These are phyloP conservation scores for Aporrectodea caliginosa DNA, from an alignment of 1,140 invertebrate species.

Conservation along the genomic window DNA sequence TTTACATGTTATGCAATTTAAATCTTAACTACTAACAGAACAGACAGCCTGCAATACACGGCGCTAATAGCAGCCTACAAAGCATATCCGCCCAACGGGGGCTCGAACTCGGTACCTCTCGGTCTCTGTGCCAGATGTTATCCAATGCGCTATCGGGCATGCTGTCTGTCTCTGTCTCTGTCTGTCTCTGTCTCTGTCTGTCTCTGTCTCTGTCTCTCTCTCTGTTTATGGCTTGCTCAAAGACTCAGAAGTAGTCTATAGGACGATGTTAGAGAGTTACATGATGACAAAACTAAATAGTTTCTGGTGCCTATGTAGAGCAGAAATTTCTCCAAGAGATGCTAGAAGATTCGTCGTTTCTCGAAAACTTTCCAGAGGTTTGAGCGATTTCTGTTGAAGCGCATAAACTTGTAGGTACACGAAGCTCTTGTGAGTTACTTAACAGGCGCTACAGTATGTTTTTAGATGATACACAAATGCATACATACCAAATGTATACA, in stretches of 20 bases:
- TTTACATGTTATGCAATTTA: too few relatives aligned
- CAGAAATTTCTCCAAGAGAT: neutral
- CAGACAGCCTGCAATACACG: too few relatives aligned
- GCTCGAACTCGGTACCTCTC: too few relatives aligned
- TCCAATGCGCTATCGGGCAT: too few relatives aligned
- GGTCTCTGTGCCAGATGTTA: too few relatives aligned
- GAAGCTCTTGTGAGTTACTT: too few relatives aligned
- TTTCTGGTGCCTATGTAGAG: neutral
- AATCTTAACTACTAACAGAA: too few relatives aligned
- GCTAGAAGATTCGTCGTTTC: neutral
- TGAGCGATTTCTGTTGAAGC: neutral
- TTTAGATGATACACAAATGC: neutral
- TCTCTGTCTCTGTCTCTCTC: neutral
- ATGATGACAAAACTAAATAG: neutral
- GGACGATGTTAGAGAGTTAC: neutral
- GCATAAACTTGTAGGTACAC: neutral
- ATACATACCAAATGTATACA: neutral
- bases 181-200: neutral
- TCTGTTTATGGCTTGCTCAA: neutral
- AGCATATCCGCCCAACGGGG: too few relatives aligned
- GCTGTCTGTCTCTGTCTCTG: too few relatives aligned
- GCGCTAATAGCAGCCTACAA: too few relatives aligned
- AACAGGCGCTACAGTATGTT: too few relatives aligned
- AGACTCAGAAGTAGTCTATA: neutral
- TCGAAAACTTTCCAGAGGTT: neutral